Base-by-base conservation (phyloP, 2,797 vertebrate genomes). In the Acridotheres tristis region DNA sequence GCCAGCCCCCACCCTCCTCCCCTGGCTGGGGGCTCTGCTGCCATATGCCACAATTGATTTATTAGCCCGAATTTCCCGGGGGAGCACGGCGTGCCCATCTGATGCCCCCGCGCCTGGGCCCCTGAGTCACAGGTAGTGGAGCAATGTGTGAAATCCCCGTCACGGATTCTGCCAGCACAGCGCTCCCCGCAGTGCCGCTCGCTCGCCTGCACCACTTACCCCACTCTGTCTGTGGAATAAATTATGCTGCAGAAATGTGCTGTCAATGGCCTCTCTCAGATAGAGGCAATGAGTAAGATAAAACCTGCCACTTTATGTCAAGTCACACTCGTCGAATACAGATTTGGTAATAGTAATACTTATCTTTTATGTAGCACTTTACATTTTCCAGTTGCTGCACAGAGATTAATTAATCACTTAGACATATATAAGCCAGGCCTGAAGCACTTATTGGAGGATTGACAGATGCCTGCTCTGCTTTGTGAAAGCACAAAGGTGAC, bases 391-490 rank as follows among this genome's bases (percentile, higher is more conserved):
- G 76, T 94, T 92, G 85, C 95, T 96, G 94, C 73, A 76, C 90
- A 84, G 92, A 96, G 96, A 96, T 93, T 96, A 96, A 96, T 95
- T 96, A 94, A 94, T 94, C 92, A 88, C 90, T 69, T 80, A 85
- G 66, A 84, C 22, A 1, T 81, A 69, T 38, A 63, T 53, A 95
- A 96, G 69, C 43, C 48, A 57, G 76, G 69, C 62, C 76, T 75
- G 77, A 73, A 88, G 87, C 66, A 78, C 43, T 11, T 78, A 26
- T 6, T 89, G 78, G 59, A 90, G 81, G 88, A 88, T 0, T 90
- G 90, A 71, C 84, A 91, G 95, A 86, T 63, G 79, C 63, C 69
- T 84, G 79, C 9, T 2, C 85, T 69, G 38, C 91, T 62, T 40
- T 40, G 72, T 5, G 8, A 38, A 74, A 78, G 75, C 72, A 65